These are phyloP conservation scores for Berghia stephanieae DNA, from an alignment of 1,140 invertebrate genomes.

Conservation along the genomic window DNA sequence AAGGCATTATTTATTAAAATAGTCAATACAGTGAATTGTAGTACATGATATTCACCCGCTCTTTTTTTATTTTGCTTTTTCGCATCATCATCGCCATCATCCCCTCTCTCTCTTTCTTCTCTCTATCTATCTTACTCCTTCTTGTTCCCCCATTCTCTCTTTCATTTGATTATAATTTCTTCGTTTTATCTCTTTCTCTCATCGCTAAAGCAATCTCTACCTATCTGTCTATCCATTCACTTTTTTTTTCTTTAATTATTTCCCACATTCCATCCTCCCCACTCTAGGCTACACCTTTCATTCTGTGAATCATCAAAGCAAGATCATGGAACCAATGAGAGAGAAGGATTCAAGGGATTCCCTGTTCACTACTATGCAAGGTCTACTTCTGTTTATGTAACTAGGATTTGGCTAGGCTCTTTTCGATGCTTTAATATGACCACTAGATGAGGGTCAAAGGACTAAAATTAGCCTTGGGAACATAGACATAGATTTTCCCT, in stretches of 20 bases:
- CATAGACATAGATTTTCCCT: too few relatives aligned
- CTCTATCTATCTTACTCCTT: neutral
- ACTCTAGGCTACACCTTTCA: neutral
- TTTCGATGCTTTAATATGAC: too few relatives aligned
- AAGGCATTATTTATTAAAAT: too few relatives aligned
- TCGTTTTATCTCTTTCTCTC: neutral
- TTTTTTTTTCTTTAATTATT: neutral
- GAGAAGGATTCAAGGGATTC: neutral
- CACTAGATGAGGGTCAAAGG: too few relatives aligned
- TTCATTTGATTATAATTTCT: neutral
- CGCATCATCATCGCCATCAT: neutral
- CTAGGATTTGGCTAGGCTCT: too few relatives aligned
- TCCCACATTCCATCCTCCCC: neutral
- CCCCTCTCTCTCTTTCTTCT: neutral
- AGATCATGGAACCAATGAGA: neutral
- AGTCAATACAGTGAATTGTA: too few relatives aligned
- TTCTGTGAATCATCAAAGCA: neutral
- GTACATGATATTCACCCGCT: too few relatives aligned
- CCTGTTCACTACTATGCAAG: too few relatives aligned
- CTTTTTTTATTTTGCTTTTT: neutral
- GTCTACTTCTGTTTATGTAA: too few relatives aligned
- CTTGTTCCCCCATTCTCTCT: neutral
- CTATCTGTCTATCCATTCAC: conserved; percentile 10
- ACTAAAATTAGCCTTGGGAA: too few relatives aligned
- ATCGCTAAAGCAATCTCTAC: neutral